Evolutionary conservation across 2,888 invertebrate species (phyloP).

Genomic region (Andrena bucephala): DNA sequence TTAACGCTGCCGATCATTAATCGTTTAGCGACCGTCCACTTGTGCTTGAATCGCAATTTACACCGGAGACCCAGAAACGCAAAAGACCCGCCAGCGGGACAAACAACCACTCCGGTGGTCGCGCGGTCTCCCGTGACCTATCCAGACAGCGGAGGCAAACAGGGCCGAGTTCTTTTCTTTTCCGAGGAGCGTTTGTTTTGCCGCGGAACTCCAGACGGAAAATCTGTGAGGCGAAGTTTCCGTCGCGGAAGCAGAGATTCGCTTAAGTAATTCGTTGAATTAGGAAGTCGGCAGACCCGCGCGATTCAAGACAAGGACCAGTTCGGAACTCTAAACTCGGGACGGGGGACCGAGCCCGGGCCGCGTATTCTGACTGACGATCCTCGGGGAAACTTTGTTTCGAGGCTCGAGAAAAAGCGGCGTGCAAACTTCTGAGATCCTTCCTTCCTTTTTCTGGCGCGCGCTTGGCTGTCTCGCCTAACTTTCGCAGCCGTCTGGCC

Average conservation of each 20-base stretch:
- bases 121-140: neutral
- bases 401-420: slow-evolving; percentile 9
- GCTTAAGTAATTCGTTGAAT: slow-evolving; percentile 55
- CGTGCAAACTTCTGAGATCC: neutral
- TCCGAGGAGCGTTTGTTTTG: neutral
- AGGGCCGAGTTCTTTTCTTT: slow-evolving; percentile 13
- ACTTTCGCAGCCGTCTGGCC: neutral
- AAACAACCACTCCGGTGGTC: neutral
- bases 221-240: slow-evolving; percentile 27
- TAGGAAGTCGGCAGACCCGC: slow-evolving; percentile 15
- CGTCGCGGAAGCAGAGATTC: slow-evolving; percentile 14
- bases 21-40: too few species aligned
- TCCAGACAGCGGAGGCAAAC: neutral
- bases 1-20: too few species aligned
- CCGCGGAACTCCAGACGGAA: neutral
- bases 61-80: neutral
- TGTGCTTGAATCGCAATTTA: neutral
- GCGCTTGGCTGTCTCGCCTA: neutral
- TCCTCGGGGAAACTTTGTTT: slow-evolving; percentile 36
- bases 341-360: neutral
- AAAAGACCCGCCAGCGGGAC: neutral
- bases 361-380: slow-evolving; percentile 1
- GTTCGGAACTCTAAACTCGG: slow-evolving; percentile 13
- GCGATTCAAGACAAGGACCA: slow-evolving; percentile 13
- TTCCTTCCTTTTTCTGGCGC: neutral